These are phyloP conservation scores for Puma concolor DNA, from an alignment of 2,113 vertebrate genomes.

Conservation along the genomic window DNA sequence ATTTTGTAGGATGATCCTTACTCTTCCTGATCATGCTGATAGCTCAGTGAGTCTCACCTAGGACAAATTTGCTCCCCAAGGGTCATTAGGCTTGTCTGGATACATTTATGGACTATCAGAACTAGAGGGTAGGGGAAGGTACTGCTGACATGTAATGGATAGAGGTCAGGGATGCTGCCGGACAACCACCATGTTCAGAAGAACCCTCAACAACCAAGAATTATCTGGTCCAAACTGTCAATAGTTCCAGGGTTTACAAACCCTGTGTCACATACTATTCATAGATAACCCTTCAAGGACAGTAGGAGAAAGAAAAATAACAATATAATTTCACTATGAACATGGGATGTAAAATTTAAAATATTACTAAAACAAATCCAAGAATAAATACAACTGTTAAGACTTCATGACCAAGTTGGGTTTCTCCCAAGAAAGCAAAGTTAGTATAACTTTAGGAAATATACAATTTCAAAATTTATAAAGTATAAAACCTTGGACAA, in stretches of 20 bases:
- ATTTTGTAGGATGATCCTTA: neutral
- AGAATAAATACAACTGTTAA: neutral
- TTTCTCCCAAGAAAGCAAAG: neutral
- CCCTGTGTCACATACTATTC: neutral
- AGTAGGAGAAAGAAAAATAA: neutral
- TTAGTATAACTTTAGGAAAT: neutral
- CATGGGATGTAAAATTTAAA: neutral
- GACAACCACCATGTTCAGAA: neutral
- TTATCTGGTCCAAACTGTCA: neutral
- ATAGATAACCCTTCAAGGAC: neutral
- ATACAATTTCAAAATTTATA: neutral
- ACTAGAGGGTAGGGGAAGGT: accelerated
- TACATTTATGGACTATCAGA: neutral
- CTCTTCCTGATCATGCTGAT: neutral
- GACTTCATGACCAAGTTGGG: neutral
- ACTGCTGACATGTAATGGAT: neutral
- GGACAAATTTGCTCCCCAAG: neutral
- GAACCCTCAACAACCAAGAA: neutral
- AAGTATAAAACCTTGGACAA: neutral
- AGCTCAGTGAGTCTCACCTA: neutral
- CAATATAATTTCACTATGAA: neutral
- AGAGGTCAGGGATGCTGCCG: neutral
- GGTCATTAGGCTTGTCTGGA: neutral
- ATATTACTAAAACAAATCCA: neutral
- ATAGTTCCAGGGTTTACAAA: neutral